phyloP scores from a whole-genome alignment of 2,888 invertebrate species.

The Homarus gammarus region DNA sequence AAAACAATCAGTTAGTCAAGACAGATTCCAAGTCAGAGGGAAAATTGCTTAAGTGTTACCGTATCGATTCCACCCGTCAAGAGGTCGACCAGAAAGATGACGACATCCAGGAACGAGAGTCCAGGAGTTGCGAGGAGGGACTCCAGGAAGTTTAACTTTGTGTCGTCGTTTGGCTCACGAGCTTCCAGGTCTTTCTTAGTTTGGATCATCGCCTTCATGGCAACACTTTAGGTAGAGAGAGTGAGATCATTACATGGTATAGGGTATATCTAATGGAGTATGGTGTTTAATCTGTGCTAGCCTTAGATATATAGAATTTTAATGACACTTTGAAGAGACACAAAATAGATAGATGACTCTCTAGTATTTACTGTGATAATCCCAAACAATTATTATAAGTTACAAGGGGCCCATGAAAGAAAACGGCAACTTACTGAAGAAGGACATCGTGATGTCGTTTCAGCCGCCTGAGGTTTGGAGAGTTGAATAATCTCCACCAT shows the following conservation, averaged over 20 bases:
- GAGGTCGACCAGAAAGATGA: constrained; percentile 89
- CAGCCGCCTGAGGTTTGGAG: constrained; percentile 79
- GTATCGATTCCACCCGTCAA: constrained; percentile 93
- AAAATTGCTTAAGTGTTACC: constrained; percentile 83
- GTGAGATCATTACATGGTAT: no score
- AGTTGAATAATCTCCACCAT: constrained; percentile 78
- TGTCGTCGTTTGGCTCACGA: constrained; percentile 80
- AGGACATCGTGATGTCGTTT: constrained; percentile 79
- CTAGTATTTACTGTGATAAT: no score
- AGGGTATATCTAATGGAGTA: no score
- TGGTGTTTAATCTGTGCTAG: no score
- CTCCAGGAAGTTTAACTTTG: constrained; percentile 87
- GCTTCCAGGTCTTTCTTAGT: constrained; percentile 77
- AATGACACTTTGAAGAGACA: no score
- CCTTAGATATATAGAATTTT: no score
- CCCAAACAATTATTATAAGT: no score
- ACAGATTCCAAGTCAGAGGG: no score
- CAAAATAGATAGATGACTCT: no score
- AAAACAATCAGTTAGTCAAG: no score
- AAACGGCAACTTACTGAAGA: neutral
- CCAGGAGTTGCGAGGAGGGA: constrained; percentile 86
- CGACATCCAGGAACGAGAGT: constrained; percentile 89
- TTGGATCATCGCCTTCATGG: constrained; percentile 80
- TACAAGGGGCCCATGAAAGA: no score
- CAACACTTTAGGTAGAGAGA: constrained; percentile 50